Base-by-base conservation (phyloP, 2,888 invertebrate genomes). In the Caenorhabditis angaria region DNA sequence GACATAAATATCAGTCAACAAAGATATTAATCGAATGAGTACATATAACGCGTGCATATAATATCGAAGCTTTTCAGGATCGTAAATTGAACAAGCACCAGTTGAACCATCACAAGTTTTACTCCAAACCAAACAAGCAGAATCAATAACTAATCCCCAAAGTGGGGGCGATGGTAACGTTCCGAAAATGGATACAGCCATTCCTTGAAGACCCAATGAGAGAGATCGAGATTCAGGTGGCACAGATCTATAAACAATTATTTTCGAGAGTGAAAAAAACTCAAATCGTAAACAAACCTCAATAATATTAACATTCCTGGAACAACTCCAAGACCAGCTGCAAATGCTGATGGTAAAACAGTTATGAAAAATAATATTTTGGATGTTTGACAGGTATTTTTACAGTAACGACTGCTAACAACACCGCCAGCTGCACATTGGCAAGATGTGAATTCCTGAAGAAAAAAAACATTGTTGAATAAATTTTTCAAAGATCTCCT, bases 81-180 rank as follows among this genome's bases (percentile, higher is more conserved):
- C 85, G 75, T 88, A 89, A 18, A 89, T 81, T 78, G 87, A 83
- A 64, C 89, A 89, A 0, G 87, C 81, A 6, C 88, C 88, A 8
- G 69, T 62, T 5, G 67, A 55, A 0, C 67, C 78, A 6, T 78
- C 80, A 64, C 88, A 88, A 0, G 83, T 81, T 28, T 85, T 79
- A 32, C 88, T 88, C 89, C 89, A 89, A 2, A 88, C 84, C 4
- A 87, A 70, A 63, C 89, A 89, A n/a, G 88, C 81, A 41, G 85
- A 86, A 77, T 89, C 89, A 20, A 89, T 86, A 14, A 89, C 83
- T 5, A 80, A 72, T 5, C 89, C 89, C 78, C 88, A 88, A 18
- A 89, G 65, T 18, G 89, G 79, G 0, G 89, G 89, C 2, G 88
- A 88, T 8, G 89, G 89, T 2, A 88, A 77, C 2, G 87, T 88